These are phyloP conservation scores for Picathartes gymnocephalus DNA, from an alignment of 2,113 vertebrate species.

Conservation along the genomic window DNA sequence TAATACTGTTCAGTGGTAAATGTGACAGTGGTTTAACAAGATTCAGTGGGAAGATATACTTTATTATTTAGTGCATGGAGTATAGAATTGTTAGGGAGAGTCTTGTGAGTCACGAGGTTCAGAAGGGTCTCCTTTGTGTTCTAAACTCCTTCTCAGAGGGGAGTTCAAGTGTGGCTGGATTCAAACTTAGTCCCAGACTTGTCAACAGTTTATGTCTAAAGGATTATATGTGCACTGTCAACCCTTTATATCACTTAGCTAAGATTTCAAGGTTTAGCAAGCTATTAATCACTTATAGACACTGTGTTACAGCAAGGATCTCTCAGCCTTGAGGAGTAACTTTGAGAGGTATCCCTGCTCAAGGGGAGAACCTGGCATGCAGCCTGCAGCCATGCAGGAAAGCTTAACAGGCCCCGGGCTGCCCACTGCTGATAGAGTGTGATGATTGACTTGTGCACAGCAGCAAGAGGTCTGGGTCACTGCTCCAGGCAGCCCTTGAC, in stretches of 20 bases:
- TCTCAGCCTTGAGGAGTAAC: background rate
- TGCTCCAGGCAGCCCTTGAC: background rate
- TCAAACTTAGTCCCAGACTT: background rate
- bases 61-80: background rate
- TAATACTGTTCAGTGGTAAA: background rate
- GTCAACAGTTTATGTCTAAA: background rate
- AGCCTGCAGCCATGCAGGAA: background rate
- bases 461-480: background rate
- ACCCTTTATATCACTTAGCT: background rate
- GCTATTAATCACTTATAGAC: background rate
- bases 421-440: background rate
- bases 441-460: background rate
- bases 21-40: background rate
- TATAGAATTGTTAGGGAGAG: background rate
- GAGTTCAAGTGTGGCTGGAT: background rate
- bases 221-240: background rate
- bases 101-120: background rate
- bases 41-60: background rate
- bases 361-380: background rate
- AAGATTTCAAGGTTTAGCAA: background rate
- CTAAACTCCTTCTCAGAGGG: background rate
- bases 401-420: background rate
- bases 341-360: background rate
- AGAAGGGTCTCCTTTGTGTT: background rate
- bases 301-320: background rate